Percentiles rank a stretch among this genome's conserved stretches.
phyloP scores from a whole-genome alignment of 2,888 invertebrate species.

The Drosophila colorata region DNA sequence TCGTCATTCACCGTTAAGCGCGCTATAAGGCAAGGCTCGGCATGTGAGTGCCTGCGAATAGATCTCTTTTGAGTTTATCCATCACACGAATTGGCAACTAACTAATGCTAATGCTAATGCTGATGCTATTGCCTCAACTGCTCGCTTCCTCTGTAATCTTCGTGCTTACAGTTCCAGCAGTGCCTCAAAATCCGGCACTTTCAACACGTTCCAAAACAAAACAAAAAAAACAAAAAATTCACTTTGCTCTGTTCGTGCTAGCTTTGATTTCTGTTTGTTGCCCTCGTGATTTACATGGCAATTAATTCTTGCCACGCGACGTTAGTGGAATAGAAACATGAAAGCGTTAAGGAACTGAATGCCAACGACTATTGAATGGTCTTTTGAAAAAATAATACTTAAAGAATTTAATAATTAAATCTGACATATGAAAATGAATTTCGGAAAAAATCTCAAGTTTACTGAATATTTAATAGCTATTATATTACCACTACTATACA shows the following conservation, averaged over 20 bases:
- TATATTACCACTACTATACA: too few species aligned
- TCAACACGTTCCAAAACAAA: constrained; percentile 50
- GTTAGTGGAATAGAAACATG: constrained; percentile 46
- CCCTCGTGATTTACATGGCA: constrained; percentile 57
- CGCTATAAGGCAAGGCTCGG: constrained; percentile 1
- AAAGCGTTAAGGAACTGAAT: constrained; percentile 17
- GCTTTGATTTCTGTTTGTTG: constrained; percentile 33
- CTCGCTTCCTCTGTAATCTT: constrained; percentile 25
- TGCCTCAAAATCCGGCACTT: constrained; percentile 29
- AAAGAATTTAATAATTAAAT: too few species aligned
- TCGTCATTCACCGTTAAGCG: constrained; percentile 62
- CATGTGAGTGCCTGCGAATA: constrained; percentile 4
- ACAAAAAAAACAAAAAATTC: constrained; percentile 26
- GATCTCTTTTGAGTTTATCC: constrained; percentile 5
- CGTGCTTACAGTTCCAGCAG: constrained; percentile 32
- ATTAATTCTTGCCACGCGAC: constrained; percentile 76
- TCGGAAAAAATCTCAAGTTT: too few species aligned
- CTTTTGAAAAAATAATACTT: neutral
- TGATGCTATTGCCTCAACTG: constrained; percentile 18
- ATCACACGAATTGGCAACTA: constrained; percentile 12
- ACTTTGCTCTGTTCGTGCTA: constrained; percentile 59
- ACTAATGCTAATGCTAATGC: constrained; percentile 13
- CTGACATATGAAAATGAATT: neutral
- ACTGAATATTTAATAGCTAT: too few species aligned
- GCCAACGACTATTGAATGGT: constrained; percentile 31